Conservation (phyloP, 2,888 invertebrate species). For the Vesta saturnalis region DNA sequence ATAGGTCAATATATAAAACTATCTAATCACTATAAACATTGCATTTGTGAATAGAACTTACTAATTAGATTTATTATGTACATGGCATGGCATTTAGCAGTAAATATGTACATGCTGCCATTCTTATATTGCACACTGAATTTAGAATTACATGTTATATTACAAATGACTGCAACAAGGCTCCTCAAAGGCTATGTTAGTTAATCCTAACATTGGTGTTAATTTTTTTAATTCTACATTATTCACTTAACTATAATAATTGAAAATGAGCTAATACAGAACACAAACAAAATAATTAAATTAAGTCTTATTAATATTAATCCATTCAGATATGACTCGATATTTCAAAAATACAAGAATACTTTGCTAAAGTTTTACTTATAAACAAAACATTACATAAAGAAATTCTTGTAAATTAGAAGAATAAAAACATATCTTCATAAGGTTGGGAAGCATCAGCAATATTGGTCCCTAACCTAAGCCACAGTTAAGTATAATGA, state of each 20-base stretch:
- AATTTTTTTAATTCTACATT: constrained; percentile 17
- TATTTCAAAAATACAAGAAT: neutral
- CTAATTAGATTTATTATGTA: constrained; percentile 29
- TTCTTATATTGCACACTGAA: constrained; percentile 37
- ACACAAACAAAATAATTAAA: neutral
- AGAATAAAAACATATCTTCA: constrained; percentile 9
- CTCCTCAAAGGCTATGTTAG: constrained; percentile 50
- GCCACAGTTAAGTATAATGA: constrained; percentile 30
- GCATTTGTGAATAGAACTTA: constrained; percentile 28
- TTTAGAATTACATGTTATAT: constrained; percentile 31
- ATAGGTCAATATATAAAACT: constrained; percentile 33
- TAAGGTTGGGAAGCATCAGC: constrained; percentile 34
- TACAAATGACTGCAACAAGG: constrained; percentile 35
- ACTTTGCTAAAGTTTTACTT: neutral
- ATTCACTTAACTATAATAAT: constrained; percentile 5
- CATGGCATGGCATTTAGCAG: constrained; percentile 34
- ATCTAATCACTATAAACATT: constrained; percentile 31
- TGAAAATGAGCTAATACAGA: neutral
- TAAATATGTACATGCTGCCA: constrained; percentile 36
- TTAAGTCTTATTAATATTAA: too few relatives aligned
- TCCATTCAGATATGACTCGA: neutral
- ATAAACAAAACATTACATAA: neutral
- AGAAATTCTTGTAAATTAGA: neutral
- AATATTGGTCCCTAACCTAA: constrained; percentile 45
- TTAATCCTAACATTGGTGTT: constrained; percentile 46